Conservation (phyloP, 2,888 invertebrate species). For the Plebejus melissa region DNA sequence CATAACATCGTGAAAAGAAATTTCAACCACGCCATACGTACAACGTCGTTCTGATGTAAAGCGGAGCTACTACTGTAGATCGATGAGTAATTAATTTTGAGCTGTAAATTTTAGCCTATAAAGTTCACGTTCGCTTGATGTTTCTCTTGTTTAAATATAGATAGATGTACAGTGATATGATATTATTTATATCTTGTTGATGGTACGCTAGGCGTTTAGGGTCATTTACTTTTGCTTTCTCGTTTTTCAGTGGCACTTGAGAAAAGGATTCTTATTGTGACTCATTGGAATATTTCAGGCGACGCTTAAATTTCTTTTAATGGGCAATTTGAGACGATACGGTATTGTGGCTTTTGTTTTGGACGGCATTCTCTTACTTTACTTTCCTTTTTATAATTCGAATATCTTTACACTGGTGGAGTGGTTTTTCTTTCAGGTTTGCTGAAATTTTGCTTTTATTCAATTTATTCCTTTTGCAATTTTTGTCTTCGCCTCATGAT, state of each 20-base stretch:
- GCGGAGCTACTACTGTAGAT: constrained; percentile 29
- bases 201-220: constrained; percentile 61
- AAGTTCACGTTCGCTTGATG: constrained; percentile 40
- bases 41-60: constrained; percentile 40
- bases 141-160: constrained; percentile 36
- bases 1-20: constrained; percentile 53
- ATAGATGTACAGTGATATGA: constrained; percentile 50
- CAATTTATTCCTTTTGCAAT: background rate
- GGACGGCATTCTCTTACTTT: background rate
- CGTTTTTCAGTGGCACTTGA: constrained; percentile 50
- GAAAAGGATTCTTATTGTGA: constrained; percentile 42
- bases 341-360: constrained; percentile 25
- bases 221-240: constrained; percentile 61
- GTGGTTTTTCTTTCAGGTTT: background rate
- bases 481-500: background rate
- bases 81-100: constrained; percentile 30
- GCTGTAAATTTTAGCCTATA: constrained; percentile 36
- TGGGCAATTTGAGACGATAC: constrained; percentile 28
- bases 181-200: constrained; percentile 67
- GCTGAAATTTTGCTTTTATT: background rate
- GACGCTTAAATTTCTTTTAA: constrained; percentile 34
- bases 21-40: constrained; percentile 68
- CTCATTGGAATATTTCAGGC: constrained; percentile 35
- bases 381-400: constrained; percentile 7
- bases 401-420: background rate